Base-by-base conservation (phyloP, 2,888 invertebrate species). In the Hirtodrosophila trivittata region DNA sequence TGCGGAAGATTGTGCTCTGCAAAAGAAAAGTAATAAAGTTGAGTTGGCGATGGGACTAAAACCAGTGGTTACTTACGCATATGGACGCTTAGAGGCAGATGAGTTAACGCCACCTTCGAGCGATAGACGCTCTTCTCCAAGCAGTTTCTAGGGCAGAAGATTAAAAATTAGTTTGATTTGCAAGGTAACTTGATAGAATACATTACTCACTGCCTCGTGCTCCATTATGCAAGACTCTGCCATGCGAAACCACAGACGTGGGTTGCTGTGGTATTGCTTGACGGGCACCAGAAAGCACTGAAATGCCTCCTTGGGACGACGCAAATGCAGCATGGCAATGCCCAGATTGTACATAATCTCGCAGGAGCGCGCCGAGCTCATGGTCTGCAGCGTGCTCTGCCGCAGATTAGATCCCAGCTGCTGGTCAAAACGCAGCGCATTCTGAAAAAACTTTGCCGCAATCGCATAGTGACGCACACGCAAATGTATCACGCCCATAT, bases 171-270 rank as follows among this genome's bases (percentile, higher is more conserved):
- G 8, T 12, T 26, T 9, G 4, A 25, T 10, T 6, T 8, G 0
- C 9, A 5, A n/a, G 1, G 8, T 7, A 16, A 9, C n/a, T n/a
- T n/a, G n/a, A n/a, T n/a, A 9, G n/a, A n/a, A n/a, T n/a, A n/a
- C n/a, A n/a, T n/a, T 4, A 0, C 83, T 84, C 83, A 92, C 92
- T 84, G 90, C 90, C 89, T 92, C 92, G 70, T 92, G 91, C n/a
- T 91, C 89, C 90, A 92, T 93, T 38, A 97, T 95, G 89, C 97
- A 97, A 87, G 98, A 97, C 91, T 98, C 98, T 0, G 98, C 97
- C 82, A 98, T 92, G 78, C 98, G 93, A 56, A 97, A 92, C 98
- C 98, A 99, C 33, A 98, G 92, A 54, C 96, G 92, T 2, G 98
- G 96, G 90, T 97, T 98, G 77, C 95, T 95, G 65, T 96, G 96